These are phyloP conservation scores for Phthorimaea operculella DNA, from an alignment of 1,140 invertebrate genomes.

Conservation along the genomic window DNA sequence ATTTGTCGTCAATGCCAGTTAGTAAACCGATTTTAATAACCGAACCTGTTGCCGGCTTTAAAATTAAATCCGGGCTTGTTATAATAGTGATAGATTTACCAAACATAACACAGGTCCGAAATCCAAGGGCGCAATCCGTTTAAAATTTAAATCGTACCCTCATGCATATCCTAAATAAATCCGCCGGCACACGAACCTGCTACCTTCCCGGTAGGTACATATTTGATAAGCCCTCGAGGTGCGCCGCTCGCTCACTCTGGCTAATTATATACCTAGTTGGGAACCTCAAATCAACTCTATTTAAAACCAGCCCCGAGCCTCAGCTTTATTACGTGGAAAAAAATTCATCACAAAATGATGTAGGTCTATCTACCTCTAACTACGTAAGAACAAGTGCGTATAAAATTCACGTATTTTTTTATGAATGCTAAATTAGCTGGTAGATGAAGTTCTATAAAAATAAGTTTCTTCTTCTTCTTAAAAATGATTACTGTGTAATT, in stretches of 20 bases:
- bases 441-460: too few relatives aligned
- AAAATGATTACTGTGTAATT: too few relatives aligned
- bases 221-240: conserved; percentile 60
- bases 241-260: conserved; percentile 45
- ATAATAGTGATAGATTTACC: conserved; percentile 57
- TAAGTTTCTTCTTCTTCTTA: too few relatives aligned
- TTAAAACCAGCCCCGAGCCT: conserved; percentile 24
- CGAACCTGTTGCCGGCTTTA: conserved; percentile 32
- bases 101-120: conserved; percentile 52
- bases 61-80: conserved; percentile 44
- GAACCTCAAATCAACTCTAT: conserved; percentile 41
- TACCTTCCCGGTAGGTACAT: conserved; percentile 47
- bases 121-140: conserved; percentile 65
- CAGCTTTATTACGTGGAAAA: neutral
- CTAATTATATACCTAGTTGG: conserved; percentile 50
- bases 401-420: too few relatives aligned
- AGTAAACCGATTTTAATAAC: conserved; percentile 46
- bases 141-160: conserved; percentile 67
- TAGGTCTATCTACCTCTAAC: neutral
- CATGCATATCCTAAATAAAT: conserved; percentile 68
- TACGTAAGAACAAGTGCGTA: too few relatives aligned
- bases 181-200: conserved; percentile 45
- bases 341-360: conserved; percentile 8
- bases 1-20: conserved; percentile 33
- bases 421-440: too few relatives aligned